Evolutionary conservation across 2,888 invertebrate species (phyloP).

Genomic region (Gastracanthus pulcherrimus): DNA sequence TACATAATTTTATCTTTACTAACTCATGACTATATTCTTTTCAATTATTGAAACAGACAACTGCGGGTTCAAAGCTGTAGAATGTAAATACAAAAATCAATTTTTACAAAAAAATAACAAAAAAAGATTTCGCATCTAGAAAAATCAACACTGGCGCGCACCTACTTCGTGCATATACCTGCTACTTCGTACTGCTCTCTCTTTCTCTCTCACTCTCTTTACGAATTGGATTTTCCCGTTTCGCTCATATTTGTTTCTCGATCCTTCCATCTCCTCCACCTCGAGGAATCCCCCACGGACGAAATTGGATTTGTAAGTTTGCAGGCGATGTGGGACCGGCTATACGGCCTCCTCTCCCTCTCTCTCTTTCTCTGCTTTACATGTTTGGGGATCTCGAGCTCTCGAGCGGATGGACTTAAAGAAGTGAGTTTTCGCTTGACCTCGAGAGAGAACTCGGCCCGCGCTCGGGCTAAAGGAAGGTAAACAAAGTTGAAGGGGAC

Average conservation of each 20-base stretch:
- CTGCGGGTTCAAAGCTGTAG: neutral
- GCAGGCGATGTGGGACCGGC: constrained; percentile 49
- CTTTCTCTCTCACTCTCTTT: neutral
- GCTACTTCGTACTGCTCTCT: neutral
- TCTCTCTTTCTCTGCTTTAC: constrained; percentile 53
- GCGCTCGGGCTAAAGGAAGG: constrained; percentile 5
- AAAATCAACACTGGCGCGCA: constrained; percentile 5
- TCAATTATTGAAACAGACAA: neutral
- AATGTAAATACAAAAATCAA: neutral
- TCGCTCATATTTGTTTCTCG: constrained; percentile 37
- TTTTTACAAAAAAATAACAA: neutral
- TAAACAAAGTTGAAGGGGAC: constrained; percentile 35
- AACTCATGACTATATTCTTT: too few species aligned
- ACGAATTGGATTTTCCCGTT: constrained; percentile 37
- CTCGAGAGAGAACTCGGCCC: constrained; percentile 5
- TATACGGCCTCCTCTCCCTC: too few species aligned
- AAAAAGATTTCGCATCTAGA: neutral
- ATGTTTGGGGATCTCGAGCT: constrained; percentile 51
- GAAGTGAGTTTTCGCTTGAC: constrained; percentile 50
- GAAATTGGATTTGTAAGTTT: constrained; percentile 69
- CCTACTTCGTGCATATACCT: neutral
- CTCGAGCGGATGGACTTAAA: constrained; percentile 49
- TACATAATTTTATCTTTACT: too few species aligned
- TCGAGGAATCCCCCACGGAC: constrained; percentile 53
- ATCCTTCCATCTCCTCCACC: constrained; percentile 19